A percentile compares a stretch with the other conserved stretches of the same genome.
Evolutionary conservation across 1,140 invertebrate species (phyloP).

Genomic region (Psilanteris sp.): DNA sequence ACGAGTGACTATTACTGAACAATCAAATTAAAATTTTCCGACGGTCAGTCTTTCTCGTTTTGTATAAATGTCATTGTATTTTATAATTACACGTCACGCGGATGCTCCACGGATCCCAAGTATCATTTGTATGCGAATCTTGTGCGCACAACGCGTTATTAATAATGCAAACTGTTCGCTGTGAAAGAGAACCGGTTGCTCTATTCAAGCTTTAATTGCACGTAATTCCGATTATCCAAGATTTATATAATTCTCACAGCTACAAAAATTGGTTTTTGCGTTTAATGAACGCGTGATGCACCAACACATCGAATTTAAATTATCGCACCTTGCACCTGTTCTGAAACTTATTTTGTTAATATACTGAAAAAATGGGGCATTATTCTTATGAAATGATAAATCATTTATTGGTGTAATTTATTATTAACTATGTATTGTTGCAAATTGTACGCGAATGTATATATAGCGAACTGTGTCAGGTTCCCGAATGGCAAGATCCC

Average conservation of each 20-base stretch:
- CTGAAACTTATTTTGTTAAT: too few species aligned
- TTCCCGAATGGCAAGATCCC: too few species aligned
- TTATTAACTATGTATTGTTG: too few species aligned
- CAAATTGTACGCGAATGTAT: too few species aligned
- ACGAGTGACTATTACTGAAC: constrained; percentile 3
- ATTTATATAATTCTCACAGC: constrained; percentile 60
- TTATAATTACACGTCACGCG: constrained; percentile 31
- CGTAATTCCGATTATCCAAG: constrained; percentile 64
- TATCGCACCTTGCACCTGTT: too few species aligned
- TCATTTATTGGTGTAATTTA: too few species aligned
- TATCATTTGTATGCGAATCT: constrained; percentile 57
- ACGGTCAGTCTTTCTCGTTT: not conserved
- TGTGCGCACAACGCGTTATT: constrained; percentile 49
- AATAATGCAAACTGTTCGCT: constrained; percentile 56
- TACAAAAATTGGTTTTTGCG: constrained; percentile 48
- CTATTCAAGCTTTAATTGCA: constrained; percentile 64
- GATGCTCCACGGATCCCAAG: constrained; percentile 21
- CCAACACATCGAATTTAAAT: constrained; percentile 9
- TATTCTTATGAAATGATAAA: too few species aligned
- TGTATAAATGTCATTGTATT: constrained; percentile 32
- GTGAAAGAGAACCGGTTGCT: constrained; percentile 41
- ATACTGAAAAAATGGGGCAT: too few species aligned
- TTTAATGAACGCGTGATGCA: constrained; percentile 35
- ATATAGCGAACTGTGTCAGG: too few species aligned
- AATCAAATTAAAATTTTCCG: constrained; percentile 12